Evolutionary conservation across 2,113 vertebrate species (phyloP).

Genomic region (Lepisosteus oculatus): DNA sequence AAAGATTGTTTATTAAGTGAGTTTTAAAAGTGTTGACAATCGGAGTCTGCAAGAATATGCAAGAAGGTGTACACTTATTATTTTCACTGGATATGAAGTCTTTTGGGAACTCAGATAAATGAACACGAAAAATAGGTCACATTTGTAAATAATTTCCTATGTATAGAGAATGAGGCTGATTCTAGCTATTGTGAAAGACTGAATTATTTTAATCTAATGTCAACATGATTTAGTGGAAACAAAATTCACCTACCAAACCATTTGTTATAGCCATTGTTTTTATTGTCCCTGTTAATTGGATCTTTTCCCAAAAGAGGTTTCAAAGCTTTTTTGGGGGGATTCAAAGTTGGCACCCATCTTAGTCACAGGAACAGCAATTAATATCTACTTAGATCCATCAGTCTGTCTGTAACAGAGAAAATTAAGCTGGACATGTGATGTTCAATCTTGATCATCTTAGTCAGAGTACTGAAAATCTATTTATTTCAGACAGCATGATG

Average conservation of each 20-base stretch:
- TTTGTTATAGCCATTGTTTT: neutral
- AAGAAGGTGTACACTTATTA: no score
- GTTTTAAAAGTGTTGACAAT: no score
- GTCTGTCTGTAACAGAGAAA: neutral
- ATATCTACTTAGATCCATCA: neutral
- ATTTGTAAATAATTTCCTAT: no score
- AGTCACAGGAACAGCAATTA: neutral
- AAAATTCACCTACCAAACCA: neutral
- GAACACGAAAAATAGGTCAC: no score
- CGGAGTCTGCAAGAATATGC: no score
- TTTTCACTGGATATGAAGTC: no score
- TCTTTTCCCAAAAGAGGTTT: neutral
- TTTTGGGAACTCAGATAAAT: no score
- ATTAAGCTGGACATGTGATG: neutral
- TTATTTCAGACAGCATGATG: neutral
- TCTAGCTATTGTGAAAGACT: no score
- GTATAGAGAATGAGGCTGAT: no score
- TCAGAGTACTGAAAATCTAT: neutral
- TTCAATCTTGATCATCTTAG: conserved; percentile 1
- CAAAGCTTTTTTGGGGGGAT: neutral
- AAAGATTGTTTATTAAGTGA: no score
- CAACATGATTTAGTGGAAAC: neutral
- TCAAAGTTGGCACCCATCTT: neutral
- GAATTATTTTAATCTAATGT: neutral
- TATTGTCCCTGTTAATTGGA: neutral